These are phyloP conservation scores for Ia io DNA, from an alignment of 2,113 vertebrate genomes.

Conservation along the genomic window DNA sequence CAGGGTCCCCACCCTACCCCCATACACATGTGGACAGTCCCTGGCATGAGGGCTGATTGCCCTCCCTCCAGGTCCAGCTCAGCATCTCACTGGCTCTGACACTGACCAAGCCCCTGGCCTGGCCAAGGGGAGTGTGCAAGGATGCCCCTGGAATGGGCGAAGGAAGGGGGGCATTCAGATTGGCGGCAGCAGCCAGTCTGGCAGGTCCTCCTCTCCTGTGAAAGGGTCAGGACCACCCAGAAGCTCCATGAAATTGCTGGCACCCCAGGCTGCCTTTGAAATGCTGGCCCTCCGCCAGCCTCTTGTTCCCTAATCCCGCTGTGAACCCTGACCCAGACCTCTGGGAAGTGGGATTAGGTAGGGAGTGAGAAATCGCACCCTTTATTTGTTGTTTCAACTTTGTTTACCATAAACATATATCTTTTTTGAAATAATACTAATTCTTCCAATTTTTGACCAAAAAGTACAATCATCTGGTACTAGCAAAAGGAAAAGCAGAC, in stretches of 20 bases:
- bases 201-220: not conserved
- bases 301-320: not conserved
- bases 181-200: not conserved
- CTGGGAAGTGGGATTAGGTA: rapidly evolving
- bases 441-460: not conserved
- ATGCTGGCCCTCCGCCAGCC: too few species aligned
- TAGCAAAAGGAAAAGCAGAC: not conserved
- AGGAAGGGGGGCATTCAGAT: not conserved
- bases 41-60: rapidly evolving
- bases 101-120: rapidly evolving
- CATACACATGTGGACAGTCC: rapidly evolving
- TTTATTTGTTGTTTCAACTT: not conserved
- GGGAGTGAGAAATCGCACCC: not conserved
- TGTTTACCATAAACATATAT: not conserved
- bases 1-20: too few species aligned
- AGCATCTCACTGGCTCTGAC: not conserved
- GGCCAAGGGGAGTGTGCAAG: rapidly evolving
- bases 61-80: not conserved
- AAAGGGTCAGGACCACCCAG: not conserved
- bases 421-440: not conserved
- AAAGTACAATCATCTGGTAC: not conserved
- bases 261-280: not conserved
- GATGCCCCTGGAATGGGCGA: rapidly evolving
- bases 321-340: not conserved
- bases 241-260: not conserved